Evolutionary conservation across 2,888 invertebrate genomes (phyloP).

Genomic region (Tineola bisselliella): DNA sequence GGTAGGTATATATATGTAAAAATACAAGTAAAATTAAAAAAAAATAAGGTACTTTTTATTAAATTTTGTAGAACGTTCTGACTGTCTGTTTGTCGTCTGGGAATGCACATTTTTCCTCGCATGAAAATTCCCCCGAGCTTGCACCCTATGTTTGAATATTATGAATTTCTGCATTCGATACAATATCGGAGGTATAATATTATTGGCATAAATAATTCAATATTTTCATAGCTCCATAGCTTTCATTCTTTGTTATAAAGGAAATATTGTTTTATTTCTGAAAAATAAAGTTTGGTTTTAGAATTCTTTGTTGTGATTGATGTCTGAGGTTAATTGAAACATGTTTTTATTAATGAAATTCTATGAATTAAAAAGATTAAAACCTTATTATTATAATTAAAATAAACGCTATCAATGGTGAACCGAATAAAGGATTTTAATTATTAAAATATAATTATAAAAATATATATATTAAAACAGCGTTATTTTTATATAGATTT

Average conservation of each 20-base stretch:
- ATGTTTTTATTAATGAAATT: too few relatives aligned
- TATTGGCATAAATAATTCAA: conserved; percentile 10
- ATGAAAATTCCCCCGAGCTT: not conserved
- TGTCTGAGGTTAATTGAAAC: too few relatives aligned
- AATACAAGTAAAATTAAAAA: not conserved
- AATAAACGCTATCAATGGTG: too few relatives aligned
- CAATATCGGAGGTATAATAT: conserved; percentile 3
- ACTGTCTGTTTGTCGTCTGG: not conserved
- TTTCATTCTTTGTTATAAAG: not conserved
- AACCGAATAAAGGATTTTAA: too few relatives aligned
- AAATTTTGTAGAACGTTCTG: not conserved
- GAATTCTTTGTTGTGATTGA: too few relatives aligned
- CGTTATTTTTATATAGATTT: too few relatives aligned
- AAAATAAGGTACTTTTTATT: not conserved
- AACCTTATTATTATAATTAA: too few relatives aligned
- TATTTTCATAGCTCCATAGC: not conserved
- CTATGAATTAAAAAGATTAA: too few relatives aligned
- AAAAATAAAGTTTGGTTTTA: too few relatives aligned
- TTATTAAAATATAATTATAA: too few relatives aligned
- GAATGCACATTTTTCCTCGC: conserved; percentile 7
- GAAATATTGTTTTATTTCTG: not conserved
- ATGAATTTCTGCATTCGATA: not conserved
- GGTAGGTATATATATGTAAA: too few relatives aligned
- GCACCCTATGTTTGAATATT: conserved; percentile 2
- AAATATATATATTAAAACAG: too few relatives aligned